A percentile compares a stretch with the other conserved stretches of the same genome.
Evolutionary conservation across 2,797 vertebrate species (phyloP).

Genomic region (Gila robusta): DNA sequence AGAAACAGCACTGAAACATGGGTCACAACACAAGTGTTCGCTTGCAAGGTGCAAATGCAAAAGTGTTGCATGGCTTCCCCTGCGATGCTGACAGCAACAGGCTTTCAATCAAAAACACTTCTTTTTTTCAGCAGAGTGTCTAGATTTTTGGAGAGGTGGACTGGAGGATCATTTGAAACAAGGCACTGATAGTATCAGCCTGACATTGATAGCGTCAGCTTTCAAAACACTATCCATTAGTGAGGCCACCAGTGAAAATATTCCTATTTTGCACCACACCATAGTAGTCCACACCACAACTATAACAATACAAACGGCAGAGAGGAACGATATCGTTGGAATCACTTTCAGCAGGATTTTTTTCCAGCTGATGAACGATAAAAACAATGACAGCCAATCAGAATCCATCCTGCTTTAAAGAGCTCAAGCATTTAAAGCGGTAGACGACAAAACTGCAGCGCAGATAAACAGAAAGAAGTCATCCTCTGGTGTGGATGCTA

Average conservation of each 20-base stretch:
- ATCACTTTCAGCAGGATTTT: neutral
- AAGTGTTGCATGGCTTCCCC: conserved; percentile 21
- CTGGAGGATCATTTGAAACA: conserved; percentile 16
- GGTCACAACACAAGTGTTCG: conserved; percentile 27
- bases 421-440: neutral
- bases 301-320: neutral
- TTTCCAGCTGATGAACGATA: neutral
- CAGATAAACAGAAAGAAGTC: no score
- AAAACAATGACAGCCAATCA: neutral
- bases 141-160: neutral
- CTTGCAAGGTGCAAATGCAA: conserved; percentile 14
- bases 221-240: conserved; percentile 14
- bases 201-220: neutral
- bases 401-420: neutral
- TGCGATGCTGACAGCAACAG: conserved; percentile 6
- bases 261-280: no score
- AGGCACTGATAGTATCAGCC: conserved; percentile 7
- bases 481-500: no score
- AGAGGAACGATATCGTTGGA: neutral
- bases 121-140: conserved; percentile 2
- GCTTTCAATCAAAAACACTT: conserved; percentile 26
- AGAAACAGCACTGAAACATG: conserved; percentile 20
- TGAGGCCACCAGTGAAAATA: neutral
- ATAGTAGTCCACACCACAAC: no score
- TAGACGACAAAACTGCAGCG: neutral